Base-by-base conservation (phyloP, 2,113 vertebrate species). In the Chrysochloris asiatica region DNA sequence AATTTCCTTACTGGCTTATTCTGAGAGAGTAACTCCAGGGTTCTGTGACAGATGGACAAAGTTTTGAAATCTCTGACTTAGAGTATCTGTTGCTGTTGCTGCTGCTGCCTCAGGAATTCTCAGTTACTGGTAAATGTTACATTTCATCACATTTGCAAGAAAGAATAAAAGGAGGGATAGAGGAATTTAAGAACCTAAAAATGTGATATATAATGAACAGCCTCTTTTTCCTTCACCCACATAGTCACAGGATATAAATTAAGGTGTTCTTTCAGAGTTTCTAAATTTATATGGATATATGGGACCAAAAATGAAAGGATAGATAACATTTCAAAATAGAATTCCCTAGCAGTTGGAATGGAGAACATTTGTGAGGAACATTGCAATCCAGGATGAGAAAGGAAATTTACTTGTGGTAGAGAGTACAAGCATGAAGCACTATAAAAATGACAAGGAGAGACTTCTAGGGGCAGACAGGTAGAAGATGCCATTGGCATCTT, bases 221-320 rank as follows among this genome's bases (percentile, higher is more conserved):
- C 9, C 12, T 81, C 59, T 78, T 90, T 72, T 89, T 41, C 43
- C 38, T 48, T 87, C 52, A 61, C 73, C 61, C 71, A 41, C 48
- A 45, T 28, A 93, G 52, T 54, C 69, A 81, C 33, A 79, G 88
- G 77, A 89, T 69, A 84, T 71, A 95, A 93, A 94, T 82, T 47
- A 78, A 84, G 67, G 72, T 81, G 65, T 93, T 89, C 88, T 81
- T 61, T 45, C 17, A 41, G 86, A 76, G 86, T 56, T 92, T 79
- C 86, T 90, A 92, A 89, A 83, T 95, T 8, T 78, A 33, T 43
- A 30, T 89, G 4, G 67, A 75, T 43, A 75, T 72, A 52, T 6
- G 52, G 67, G 72, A 59, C 83, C 22, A 47, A 54, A 87, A 78
- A 63, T 28, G 77, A 89, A 76, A 90, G 50, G 43, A 54, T 11